A percentile compares a stretch with the other conserved stretches of the same genome.
phyloP scores from a whole-genome alignment of 1,140 invertebrate genomes.

The Stenopsyche tienmushanensis region DNA sequence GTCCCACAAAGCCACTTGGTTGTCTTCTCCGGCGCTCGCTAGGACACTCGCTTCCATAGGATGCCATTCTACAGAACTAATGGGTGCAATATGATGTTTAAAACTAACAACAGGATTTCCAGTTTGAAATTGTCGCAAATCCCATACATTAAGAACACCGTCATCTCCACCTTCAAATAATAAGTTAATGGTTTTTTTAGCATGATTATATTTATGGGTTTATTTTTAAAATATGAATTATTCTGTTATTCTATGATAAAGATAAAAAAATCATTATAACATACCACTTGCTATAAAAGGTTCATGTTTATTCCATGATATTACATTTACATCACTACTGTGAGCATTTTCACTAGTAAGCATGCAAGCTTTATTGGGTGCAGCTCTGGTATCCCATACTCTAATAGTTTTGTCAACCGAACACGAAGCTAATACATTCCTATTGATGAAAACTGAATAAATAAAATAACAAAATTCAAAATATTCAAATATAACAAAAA shows the following conservation, averaged over 20 bases:
- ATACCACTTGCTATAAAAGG: slow-evolving; percentile 84
- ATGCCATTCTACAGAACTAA: slow-evolving; percentile 98
- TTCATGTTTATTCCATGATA: slow-evolving; percentile 93
- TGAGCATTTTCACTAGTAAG: slow-evolving; percentile 86
- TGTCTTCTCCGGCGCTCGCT: slow-evolving; percentile 89
- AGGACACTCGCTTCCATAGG: slow-evolving; percentile 89
- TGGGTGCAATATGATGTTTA: slow-evolving; percentile 89
- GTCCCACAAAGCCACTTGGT: slow-evolving; percentile 98
- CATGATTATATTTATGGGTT: too few relatives aligned
- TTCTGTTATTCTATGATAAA: neutral
- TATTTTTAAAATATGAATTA: too few relatives aligned
- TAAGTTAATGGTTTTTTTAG: slow-evolving; percentile 9
- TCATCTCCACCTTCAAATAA: slow-evolving; percentile 84
- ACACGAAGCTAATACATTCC: slow-evolving; percentile 90
- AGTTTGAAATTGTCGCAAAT: slow-evolving; percentile 85
- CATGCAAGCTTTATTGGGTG: slow-evolving; percentile 88
- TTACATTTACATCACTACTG: slow-evolving; percentile 93
- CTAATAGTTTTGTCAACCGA: slow-evolving; percentile 91
- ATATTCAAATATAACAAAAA: neutral
- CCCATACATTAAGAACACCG: slow-evolving; percentile 93
- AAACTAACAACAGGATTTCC: slow-evolving; percentile 85
- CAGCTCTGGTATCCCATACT: slow-evolving; percentile 87
- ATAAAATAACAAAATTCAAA: neutral
- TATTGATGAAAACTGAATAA: slow-evolving; percentile 33
- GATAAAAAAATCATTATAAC: slow-evolving; percentile 19